These are phyloP conservation scores for Drosophila leontia DNA, from an alignment of 1,140 invertebrate genomes.

Conservation along the genomic window DNA sequence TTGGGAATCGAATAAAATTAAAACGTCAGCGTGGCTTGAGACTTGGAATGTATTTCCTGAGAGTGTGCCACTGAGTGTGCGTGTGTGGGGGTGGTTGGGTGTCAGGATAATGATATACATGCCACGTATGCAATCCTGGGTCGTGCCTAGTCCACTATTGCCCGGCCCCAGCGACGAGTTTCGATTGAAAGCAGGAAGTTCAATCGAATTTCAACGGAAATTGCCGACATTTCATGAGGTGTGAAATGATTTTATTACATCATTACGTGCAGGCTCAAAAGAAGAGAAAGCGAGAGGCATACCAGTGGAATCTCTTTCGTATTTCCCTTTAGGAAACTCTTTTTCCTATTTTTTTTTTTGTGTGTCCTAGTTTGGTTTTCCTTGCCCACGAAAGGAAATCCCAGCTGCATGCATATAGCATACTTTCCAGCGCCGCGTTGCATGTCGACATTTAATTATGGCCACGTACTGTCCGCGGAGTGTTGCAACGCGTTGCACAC, in stretches of 20 bases:
- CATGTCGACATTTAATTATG: conserved; percentile 83
- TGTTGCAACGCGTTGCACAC: conserved; percentile 33
- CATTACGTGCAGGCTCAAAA: conserved; percentile 72
- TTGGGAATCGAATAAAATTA: conserved; percentile 74
- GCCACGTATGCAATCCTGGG: conserved; percentile 73
- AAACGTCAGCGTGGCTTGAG: conserved; percentile 69
- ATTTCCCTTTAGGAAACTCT: conserved; percentile 13
- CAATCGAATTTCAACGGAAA: conserved; percentile 84
- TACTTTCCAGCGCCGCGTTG: conserved; percentile 59
- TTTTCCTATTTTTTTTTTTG: neutral
- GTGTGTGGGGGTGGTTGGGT: conserved; percentile 15
- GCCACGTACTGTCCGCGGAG: conserved; percentile 59
- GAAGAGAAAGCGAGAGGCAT: conserved; percentile 24
- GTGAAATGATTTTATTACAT: conserved; percentile 85
- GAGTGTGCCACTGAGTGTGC: neutral
- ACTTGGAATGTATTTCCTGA: conserved; percentile 43
- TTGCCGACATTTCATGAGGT: conserved; percentile 84
- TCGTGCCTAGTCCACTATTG: conserved; percentile 68
- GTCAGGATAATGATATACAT: conserved; percentile 76
- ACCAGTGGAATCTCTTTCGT: conserved; percentile 13
- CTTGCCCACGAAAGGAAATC: conserved; percentile 35
- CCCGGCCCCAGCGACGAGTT: conserved; percentile 4
- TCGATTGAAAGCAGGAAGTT: conserved; percentile 66
- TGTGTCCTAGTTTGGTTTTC: conserved; percentile 27
- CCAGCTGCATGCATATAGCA: conserved; percentile 27